phyloP scores from a whole-genome alignment of 2,113 vertebrate species.

The Pontoporia blainvillei region DNA sequence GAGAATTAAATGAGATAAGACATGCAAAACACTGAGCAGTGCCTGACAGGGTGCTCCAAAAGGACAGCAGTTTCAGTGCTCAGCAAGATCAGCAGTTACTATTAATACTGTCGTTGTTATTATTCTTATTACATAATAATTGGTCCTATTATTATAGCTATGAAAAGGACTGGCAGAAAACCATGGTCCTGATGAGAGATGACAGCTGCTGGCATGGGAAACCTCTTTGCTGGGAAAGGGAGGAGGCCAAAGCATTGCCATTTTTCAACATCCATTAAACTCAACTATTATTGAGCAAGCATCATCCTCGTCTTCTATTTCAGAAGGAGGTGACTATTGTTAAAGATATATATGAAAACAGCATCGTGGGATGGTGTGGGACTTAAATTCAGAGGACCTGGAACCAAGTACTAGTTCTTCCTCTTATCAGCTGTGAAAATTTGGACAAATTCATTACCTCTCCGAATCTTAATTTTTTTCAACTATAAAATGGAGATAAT shows the following conservation, averaged over 20 bases:
- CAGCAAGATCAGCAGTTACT: neutral
- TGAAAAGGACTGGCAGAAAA: neutral
- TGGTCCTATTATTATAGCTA: neutral
- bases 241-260: neutral
- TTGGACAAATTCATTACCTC: neutral
- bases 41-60: neutral
- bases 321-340: neutral
- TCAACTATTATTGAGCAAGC: neutral
- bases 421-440: neutral
- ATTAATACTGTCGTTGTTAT: neutral
- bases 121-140: neutral
- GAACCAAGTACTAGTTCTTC: neutral
- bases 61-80: neutral
- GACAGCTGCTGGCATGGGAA: neutral
- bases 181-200: neutral
- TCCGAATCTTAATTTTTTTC: neutral
- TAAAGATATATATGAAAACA: neutral
- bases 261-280: neutral
- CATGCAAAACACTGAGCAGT: neutral
- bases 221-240: neutral
- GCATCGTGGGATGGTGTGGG: neutral
- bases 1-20: neutral
- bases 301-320: neutral
- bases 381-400: neutral
- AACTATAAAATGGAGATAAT: neutral